Evolutionary conservation across 2,888 invertebrate species (phyloP), one percentile per base, ranked within the genome.

Genomic region (Theretra japonica): DNA sequence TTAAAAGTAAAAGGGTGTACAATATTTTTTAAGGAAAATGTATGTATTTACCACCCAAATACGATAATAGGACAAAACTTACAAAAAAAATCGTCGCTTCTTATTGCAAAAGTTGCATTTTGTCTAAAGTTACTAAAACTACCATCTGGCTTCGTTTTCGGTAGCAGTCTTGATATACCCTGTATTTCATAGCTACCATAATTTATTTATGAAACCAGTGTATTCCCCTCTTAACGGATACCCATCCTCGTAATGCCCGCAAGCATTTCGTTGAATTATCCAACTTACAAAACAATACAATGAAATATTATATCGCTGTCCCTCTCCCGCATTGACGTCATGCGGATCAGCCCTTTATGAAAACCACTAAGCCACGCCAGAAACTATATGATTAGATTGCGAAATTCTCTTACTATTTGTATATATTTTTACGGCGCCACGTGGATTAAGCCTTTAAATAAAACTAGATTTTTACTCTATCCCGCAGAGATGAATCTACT

Each of bases 301-400:
- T 21, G 60, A 17, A 48, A 48, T 65, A 65, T 65, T 65, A 62
- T 41, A 65, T 48, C 23, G 48, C 41, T 4, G 23, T 23, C 41
- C 19, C 41, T 23, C 8, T 60, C 25, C n/a, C 30, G n/a, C 65
- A 65, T 65, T 65, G 65, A 65, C 65, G 65, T 65, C 65, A 65
- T 60, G 19, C 7, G 28, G 17, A 25, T 25, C 25, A 25, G 25
- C 28, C 17, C 28, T 28, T 28, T 53, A n/a, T 53, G 53, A 53
- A 53, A 53, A 53, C n/a, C 53, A 53, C 53, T 53, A 53, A 53
- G 53, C 53, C n/a, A n/a, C n/a, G 53, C n/a, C 53, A 7, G 6
- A 5, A 53, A 53, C 53, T 53, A 4, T 50, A 17, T 5, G 53
- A 53, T 53, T 53, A 53, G 53, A 53, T 53, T 53, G 53, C n/a